Conservation (phyloP, 2,888 invertebrate species). For the Volucella inflata region DNA sequence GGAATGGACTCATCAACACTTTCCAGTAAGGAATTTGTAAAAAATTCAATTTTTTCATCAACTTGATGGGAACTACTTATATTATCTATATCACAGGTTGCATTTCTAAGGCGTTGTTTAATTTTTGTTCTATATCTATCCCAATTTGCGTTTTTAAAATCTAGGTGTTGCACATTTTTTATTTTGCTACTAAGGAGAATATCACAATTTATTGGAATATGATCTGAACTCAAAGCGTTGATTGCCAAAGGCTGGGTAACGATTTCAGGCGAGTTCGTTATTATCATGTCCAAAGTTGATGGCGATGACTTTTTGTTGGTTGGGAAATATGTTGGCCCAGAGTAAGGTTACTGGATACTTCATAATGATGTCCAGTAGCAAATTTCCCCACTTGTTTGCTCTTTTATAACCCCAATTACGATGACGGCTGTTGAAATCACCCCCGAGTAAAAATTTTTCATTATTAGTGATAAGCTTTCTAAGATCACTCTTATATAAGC, state of each 20-base stretch:
- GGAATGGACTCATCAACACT: constrained; percentile 8
- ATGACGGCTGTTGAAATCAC: no score
- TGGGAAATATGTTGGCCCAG: constrained; percentile 13
- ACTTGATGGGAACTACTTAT: constrained; percentile 21
- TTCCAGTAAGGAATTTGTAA: constrained; percentile 16
- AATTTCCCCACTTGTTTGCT: no score
- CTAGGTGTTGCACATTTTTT: constrained; percentile 17
- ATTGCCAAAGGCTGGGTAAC: neutral
- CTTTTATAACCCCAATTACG: no score
- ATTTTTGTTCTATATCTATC: constrained; percentile 19
- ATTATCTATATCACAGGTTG: constrained; percentile 23
- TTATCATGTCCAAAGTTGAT: constrained; percentile 7
- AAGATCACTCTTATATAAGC: constrained; percentile 1
- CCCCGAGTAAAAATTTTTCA: neutral
- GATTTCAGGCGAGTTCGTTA: constrained; percentile 7
- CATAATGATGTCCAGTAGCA: no score
- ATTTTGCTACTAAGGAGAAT: constrained; percentile 8
- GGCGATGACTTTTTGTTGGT: constrained; percentile 18
- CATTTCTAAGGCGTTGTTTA: constrained; percentile 12
- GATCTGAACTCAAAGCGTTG: constrained; percentile 27
- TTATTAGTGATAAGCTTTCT: neutral
- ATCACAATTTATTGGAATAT: constrained; percentile 25
- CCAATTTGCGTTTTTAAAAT: constrained; percentile 30
- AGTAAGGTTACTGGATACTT: constrained; percentile 12
- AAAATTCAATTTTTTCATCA: constrained; percentile 21